phyloP scores from a whole-genome alignment of 2,797 vertebrate genomes.

The Artibeus lituratus region DNA sequence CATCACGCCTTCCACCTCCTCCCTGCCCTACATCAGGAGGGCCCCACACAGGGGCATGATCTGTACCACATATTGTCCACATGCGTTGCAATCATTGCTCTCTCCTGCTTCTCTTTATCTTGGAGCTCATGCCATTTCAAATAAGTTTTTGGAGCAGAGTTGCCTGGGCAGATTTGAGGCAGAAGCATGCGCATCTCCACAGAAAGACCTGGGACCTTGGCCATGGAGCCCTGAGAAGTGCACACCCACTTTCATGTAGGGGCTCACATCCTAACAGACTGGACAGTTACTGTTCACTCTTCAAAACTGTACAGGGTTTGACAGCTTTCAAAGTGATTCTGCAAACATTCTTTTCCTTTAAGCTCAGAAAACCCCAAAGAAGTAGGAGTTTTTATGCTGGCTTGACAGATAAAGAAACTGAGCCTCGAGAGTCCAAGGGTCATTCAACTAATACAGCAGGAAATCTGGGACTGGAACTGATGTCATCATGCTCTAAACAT shows the following conservation, averaged over 20 bases:
- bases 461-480: slow-evolving; percentile 1
- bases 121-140: neutral
- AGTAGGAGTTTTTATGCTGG: neutral
- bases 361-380: neutral
- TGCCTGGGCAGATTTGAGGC: neutral
- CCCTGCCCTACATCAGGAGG: neutral
- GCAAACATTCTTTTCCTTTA: neutral
- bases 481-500: slow-evolving; percentile 32
- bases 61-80: neutral
- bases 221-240: neutral
- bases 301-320: neutral
- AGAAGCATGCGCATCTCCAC: neutral
- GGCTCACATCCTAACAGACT: neutral
- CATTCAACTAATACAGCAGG: neutral
- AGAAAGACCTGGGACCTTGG: neutral
- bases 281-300: neutral
- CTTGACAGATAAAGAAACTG: slow-evolving; percentile 33
- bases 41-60: neutral
- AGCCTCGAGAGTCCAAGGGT: slow-evolving; percentile 15
- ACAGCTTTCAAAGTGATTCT: neutral
- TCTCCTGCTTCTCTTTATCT: neutral
- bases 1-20: neutral
- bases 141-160: neutral
- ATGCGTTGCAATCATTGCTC: neutral
- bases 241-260: neutral